A percentile compares a stretch with the other conserved stretches of the same genome.
Conservation (phyloP, 2,113 vertebrate species). For the Paratilapia polleni region DNA sequence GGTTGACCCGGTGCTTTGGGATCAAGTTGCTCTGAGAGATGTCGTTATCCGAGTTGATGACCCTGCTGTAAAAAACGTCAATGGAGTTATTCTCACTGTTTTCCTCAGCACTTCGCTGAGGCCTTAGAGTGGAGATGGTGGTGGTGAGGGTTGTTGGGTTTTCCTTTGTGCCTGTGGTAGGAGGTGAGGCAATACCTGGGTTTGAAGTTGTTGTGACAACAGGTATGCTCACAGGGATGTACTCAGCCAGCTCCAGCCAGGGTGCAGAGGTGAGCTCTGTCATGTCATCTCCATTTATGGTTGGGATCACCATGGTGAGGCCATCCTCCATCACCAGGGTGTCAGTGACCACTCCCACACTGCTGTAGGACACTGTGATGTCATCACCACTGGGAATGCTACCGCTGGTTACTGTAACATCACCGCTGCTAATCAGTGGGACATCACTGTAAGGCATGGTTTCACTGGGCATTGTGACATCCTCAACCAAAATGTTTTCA, state of each 20-base stretch:
- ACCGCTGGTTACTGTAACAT: slow-evolving; percentile 43
- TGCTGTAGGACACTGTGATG: slow-evolving; percentile 33
- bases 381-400: slow-evolving; percentile 52
- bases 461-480: slow-evolving; percentile 33
- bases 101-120: slow-evolving; percentile 74
- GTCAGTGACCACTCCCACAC: slow-evolving; percentile 37
- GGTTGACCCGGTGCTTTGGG: slow-evolving; percentile 81
- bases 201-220: slow-evolving; percentile 23
- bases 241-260: slow-evolving; percentile 62
- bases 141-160: slow-evolving; percentile 69
- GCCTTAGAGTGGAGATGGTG: slow-evolving; percentile 30
- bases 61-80: slow-evolving; percentile 83
- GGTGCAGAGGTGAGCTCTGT: slow-evolving; percentile 48
- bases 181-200: not conserved
- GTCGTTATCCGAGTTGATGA: slow-evolving; percentile 77
- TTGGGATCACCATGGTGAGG: slow-evolving; percentile 56
- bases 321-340: slow-evolving; percentile 53
- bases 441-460: slow-evolving; percentile 31
- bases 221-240: slow-evolving; percentile 46
- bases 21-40: slow-evolving; percentile 89
- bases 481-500: slow-evolving; percentile 23
- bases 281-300: slow-evolving; percentile 49
- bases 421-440: slow-evolving; percentile 29
- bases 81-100: slow-evolving; percentile 86
- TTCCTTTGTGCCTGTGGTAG: slow-evolving; percentile 42